Evolutionary conservation across 2,888 invertebrate species (phyloP).

Genomic region (Peribatodes rhomboidaria): DNA sequence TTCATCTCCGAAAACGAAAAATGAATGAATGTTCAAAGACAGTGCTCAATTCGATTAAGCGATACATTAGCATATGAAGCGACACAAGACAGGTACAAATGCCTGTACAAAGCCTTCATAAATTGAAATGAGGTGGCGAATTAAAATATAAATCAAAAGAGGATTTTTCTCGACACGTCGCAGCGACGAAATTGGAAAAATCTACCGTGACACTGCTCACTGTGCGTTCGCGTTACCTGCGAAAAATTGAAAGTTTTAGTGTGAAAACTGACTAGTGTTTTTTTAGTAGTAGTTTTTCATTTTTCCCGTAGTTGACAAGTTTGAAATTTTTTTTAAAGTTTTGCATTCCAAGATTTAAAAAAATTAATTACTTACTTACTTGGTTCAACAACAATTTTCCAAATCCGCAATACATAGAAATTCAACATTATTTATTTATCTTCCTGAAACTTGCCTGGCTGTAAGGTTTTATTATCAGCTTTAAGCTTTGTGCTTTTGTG

Average conservation of each 20-base stretch:
- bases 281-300: too few species aligned
- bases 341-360: too few species aligned
- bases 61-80: slow-evolving; percentile 74
- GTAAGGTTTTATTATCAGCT: too few species aligned
- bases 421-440: too few species aligned
- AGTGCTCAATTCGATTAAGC: slow-evolving; percentile 53
- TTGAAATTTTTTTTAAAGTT: too few species aligned
- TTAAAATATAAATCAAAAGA: slow-evolving; percentile 87
- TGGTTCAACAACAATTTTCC: too few species aligned
- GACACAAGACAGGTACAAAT: slow-evolving; percentile 80
- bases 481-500: too few species aligned
- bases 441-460: too few species aligned
- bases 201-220: slow-evolving; percentile 55
- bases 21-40: slow-evolving; percentile 37
- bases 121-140: slow-evolving; percentile 84
- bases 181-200: slow-evolving; percentile 80
- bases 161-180: slow-evolving; percentile 82
- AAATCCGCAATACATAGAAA: too few species aligned
- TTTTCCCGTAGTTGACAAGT: too few species aligned
- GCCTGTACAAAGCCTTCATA: slow-evolving; percentile 71
- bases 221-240: slow-evolving; percentile 41
- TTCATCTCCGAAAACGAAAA: slow-evolving; percentile 18
- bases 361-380: too few species aligned
- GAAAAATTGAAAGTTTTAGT: neutral
- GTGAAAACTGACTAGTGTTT: neutral